Conservation (phyloP, 1,140 invertebrate genomes). For the Nephila pilipes region DNA sequence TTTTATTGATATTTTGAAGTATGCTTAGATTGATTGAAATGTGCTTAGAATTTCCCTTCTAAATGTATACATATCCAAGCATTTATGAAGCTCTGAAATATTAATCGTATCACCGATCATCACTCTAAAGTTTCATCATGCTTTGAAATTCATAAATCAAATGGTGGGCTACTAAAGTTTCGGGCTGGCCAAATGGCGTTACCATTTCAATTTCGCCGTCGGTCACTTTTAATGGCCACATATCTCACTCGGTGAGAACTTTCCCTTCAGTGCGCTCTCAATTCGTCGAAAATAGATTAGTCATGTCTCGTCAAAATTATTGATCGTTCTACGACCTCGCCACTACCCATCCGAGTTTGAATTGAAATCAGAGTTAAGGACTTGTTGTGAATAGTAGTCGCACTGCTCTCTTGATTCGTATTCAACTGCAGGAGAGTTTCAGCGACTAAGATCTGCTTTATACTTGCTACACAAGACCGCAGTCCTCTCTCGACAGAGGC, state of each 20-base stretch:
- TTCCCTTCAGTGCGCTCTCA: not conserved
- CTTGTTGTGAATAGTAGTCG: not conserved
- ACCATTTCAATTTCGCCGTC: not conserved
- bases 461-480: not conserved
- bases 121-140: too few species aligned
- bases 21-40: too few species aligned
- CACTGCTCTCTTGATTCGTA: not conserved
- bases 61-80: too few species aligned
- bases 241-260: not conserved
- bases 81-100: too few species aligned
- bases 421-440: not conserved
- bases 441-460: not conserved
- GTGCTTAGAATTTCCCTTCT: too few species aligned
- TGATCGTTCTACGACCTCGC: not conserved
- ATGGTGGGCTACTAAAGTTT: not conserved
- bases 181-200: not conserved
- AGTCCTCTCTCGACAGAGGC: too few species aligned
- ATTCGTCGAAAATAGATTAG: conserved; percentile 47
- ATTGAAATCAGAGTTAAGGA: not conserved
- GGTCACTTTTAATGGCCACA: conserved; percentile 17
- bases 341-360: not conserved
- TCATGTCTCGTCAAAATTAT: conserved; percentile 46
- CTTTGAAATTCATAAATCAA: too few species aligned
- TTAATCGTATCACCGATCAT: too few species aligned
- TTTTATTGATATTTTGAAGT: too few species aligned